Base-by-base conservation (phyloP, 1,140 invertebrate species). In the Microplitis demolitor region DNA sequence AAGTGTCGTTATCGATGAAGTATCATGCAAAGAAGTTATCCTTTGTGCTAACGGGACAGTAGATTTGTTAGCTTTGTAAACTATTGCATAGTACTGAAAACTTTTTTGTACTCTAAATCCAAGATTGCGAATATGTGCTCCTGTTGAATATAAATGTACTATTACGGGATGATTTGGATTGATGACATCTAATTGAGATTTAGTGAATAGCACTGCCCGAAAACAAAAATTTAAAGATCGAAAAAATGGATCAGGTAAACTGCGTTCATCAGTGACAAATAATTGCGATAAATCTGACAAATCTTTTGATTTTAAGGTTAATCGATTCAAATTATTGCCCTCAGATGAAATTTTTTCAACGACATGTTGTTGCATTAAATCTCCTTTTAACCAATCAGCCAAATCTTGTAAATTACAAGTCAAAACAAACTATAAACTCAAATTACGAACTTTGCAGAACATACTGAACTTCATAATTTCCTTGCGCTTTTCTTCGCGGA, bases 21-120 rank as follows among this genome's bases (percentile, higher is more conserved):
- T 31, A 37, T 37, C 64, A 51, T 66, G 64, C 45, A 31, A 13
- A 9, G 64, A 66, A n/a, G 64, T 51, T 53, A 66, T 51, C 45
- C 53, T 66, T 4, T 66, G 64, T 9, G 64, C 64, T 4, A 66
- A 24, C 3, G 16, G 51, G 4, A 54, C 16, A 4, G 51, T 54
- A n/a, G 51, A 8, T 13, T n/a, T n/a, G 16, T 8, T 11, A 11
- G 11, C 51, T 54, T 14, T 8, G 13, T 54, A 54, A n/a, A 54
- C 51, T 4, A 54, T 11, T n/a, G 4, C 4, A n/a, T 54, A 54
- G 4, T 13, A n/a, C 13, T n/a, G 16, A 11, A 54, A n/a, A 2
- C 4, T n/a, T 9, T 14, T 14, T 50, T 54, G 13, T 54, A n/a
- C 16, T 4, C 13, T 13, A 8, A 8, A 54, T 54, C 16, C 9